phyloP scores from a whole-genome alignment of 2,113 vertebrate genomes.

The Spheniscus mendiculus region DNA sequence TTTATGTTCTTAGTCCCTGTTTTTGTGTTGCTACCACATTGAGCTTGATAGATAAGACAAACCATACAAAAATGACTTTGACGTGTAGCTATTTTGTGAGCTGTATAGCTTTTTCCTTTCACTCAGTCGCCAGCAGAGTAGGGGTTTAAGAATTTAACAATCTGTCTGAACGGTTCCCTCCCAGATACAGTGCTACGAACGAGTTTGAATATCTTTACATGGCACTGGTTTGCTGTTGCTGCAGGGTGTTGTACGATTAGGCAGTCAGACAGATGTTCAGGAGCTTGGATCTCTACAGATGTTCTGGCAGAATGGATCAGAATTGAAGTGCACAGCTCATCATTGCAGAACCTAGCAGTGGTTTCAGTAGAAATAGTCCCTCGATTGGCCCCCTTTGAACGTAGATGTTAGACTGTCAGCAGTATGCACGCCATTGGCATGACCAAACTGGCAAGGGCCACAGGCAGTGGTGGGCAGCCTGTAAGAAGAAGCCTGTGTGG shows the following conservation, averaged over 20 bases:
- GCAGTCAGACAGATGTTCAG: not conserved
- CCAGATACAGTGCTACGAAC: not conserved
- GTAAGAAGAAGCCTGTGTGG: slow-evolving; percentile 4
- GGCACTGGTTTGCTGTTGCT: not conserved
- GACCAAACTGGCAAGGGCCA: not conserved
- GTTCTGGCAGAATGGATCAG: not conserved
- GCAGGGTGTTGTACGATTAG: not conserved
- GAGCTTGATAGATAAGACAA: not conserved
- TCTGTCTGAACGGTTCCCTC: not conserved
- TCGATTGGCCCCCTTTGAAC: not conserved
- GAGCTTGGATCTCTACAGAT: not conserved
- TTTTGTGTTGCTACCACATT: not conserved
- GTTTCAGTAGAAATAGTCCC: not conserved
- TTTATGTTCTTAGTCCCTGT: not conserved
- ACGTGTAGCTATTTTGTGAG: not conserved
- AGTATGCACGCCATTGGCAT: not conserved
- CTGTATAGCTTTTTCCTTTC: not conserved
- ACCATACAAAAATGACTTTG: not conserved
- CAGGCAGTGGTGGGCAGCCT: not conserved
- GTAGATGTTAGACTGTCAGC: not conserved
- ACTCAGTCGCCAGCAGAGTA: not conserved
- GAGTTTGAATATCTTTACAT: not conserved
- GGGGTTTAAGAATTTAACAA: not conserved
- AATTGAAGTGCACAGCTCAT: not conserved
- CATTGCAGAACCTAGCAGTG: too few species aligned